Evolutionary conservation across 1,140 invertebrate species (phyloP).

Genomic region (Pogonus chalceus): DNA sequence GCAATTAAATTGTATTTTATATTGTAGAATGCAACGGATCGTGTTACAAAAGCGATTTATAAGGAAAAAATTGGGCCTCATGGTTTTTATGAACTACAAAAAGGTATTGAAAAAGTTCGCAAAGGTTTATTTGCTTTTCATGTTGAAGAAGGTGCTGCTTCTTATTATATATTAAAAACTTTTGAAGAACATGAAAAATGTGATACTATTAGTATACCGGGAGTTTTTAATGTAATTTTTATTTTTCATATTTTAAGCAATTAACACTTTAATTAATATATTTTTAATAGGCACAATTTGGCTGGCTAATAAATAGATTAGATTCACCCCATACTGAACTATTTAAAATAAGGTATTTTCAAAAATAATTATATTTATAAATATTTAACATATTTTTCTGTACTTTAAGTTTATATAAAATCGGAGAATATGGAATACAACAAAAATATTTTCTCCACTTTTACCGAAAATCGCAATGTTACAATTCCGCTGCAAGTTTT

Average conservation of each 20-base stretch:
- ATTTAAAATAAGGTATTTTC: conserved; percentile 1
- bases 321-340: neutral
- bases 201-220: neutral
- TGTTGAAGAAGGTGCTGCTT: neutral
- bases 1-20: neutral
- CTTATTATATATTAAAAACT: neutral
- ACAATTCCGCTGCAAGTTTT: neutral
- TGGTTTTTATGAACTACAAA: neutral
- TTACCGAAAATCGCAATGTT: neutral
- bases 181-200: conserved; percentile 3
- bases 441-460: neutral
- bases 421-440: neutral
- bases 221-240: neutral
- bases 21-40: neutral
- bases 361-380: neutral
- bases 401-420: neutral
- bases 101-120: neutral
- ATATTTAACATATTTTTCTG: neutral
- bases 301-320: neutral
- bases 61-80: neutral
- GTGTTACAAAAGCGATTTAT: neutral
- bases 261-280: neutral
- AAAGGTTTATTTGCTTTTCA: neutral
- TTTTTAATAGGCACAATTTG: neutral
- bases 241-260: too few species aligned